These are phyloP conservation scores for Drosophila kurseongensis DNA, from an alignment of 1,140 invertebrate genomes.

Conservation along the genomic window DNA sequence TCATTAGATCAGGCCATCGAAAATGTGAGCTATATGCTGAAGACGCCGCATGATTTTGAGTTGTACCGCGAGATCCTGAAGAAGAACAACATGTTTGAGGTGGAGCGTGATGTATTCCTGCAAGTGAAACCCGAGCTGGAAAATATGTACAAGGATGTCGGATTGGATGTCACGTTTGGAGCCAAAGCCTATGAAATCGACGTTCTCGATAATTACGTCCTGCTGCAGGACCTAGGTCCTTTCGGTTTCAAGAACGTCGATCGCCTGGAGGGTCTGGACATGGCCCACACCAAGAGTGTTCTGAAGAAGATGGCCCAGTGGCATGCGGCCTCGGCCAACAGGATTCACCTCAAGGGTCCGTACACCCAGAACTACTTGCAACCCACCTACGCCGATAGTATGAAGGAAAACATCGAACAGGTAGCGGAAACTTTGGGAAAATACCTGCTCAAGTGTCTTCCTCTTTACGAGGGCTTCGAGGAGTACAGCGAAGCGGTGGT, in stretches of 20 bases:
- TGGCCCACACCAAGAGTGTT: conserved; percentile 84
- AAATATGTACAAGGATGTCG: conserved; percentile 72
- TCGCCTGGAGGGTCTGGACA: conserved; percentile 85
- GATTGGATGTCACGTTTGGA: conserved; percentile 43
- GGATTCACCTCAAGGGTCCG: conserved; percentile 40
- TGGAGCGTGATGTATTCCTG: conserved; percentile 56
- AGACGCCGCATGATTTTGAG: conserved; percentile 60
- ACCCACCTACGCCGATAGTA: conserved; percentile 38
- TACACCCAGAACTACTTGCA: conserved; percentile 44
- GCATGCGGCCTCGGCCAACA: conserved; percentile 84
- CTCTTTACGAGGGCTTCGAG: conserved; percentile 40
- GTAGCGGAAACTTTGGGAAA: conserved; percentile 42
- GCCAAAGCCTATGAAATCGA: conserved; percentile 58
- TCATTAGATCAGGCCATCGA: conserved; percentile 50
- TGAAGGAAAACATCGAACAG: conserved; percentile 34
- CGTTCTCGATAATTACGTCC: conserved; percentile 72
- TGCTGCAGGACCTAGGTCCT: conserved; percentile 85
- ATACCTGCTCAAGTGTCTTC: conserved; percentile 38
- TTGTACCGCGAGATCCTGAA: conserved; percentile 46
- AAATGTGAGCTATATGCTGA: conserved; percentile 59
- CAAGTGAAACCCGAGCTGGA: conserved; percentile 59
- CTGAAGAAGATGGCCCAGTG: conserved; percentile 86
- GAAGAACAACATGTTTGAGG: conserved; percentile 58
- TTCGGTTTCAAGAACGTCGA: conserved; percentile 86
- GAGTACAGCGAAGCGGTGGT: conserved; percentile 49